These are phyloP conservation scores for Anthoscopus minutus DNA, from an alignment of 2,113 vertebrate species.

Conservation along the genomic window DNA sequence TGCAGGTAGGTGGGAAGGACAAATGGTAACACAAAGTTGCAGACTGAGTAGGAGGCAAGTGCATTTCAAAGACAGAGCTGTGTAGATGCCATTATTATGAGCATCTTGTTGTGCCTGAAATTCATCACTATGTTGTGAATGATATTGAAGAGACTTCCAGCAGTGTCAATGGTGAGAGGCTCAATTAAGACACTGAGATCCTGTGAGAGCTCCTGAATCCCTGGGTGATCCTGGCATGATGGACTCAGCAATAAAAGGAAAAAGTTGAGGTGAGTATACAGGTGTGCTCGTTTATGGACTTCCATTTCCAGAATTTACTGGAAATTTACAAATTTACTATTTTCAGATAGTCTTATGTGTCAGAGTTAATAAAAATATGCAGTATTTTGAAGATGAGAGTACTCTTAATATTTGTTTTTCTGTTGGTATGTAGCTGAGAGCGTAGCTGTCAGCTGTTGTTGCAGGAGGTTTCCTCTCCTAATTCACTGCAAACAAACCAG, in stretches of 20 bases:
- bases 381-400: neutral
- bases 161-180: accelerated
- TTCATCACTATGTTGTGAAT: accelerated
- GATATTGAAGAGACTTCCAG: neutral
- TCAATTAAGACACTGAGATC: neutral
- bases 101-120: neutral
- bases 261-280: neutral
- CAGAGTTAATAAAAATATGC: neutral
- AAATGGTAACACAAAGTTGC: neutral
- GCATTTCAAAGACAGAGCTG: neutral
- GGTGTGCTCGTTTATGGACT: neutral
- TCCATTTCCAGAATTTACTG: neutral
- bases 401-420: neutral
- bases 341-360: accelerated
- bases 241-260: neutral
- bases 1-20: neutral
- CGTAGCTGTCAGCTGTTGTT: neutral
- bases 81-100: neutral
- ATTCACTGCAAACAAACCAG: neutral
- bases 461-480: neutral
- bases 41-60: neutral
- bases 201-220: neutral
- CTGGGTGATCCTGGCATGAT: neutral
- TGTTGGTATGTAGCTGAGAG: neutral
- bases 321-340: neutral